A percentile compares a stretch with the other conserved stretches of the same genome.
Evolutionary conservation across 2,888 invertebrate genomes (phyloP).

Genomic region (Rhimphoctona megacephalus): DNA sequence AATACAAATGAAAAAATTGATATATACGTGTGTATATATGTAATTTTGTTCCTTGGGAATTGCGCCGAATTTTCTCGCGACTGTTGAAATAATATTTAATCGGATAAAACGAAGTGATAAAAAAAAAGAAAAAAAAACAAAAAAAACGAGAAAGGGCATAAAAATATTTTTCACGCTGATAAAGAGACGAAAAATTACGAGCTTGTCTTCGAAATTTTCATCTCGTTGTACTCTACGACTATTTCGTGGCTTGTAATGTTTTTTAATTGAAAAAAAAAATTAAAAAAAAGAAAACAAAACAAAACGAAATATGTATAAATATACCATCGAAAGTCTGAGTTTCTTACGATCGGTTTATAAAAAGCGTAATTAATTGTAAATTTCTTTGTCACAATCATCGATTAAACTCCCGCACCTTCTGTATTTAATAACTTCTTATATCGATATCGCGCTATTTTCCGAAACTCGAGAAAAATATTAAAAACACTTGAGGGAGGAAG

Average conservation of each 20-base stretch:
- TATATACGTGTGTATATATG: slow-evolving; percentile 29
- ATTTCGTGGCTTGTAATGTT: slow-evolving; percentile 15
- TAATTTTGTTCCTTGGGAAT: slow-evolving; percentile 56
- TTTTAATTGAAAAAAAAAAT: slow-evolving; percentile 27
- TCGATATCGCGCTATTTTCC: slow-evolving; percentile 64
- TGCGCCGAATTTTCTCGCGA: slow-evolving; percentile 53
- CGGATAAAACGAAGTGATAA: slow-evolving; percentile 14
- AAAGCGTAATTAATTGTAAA: slow-evolving; percentile 16
- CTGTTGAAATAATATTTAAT: slow-evolving; percentile 21
- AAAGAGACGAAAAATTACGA: slow-evolving; percentile 29
- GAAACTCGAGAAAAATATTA: slow-evolving; percentile 23
- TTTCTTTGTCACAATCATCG: slow-evolving; percentile 60
- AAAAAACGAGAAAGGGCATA: not conserved
- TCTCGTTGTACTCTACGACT: slow-evolving; percentile 27
- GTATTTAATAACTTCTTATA: slow-evolving; percentile 63
- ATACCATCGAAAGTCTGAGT: slow-evolving; percentile 43
- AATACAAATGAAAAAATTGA: slow-evolving; percentile 20
- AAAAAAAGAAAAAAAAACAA: not conserved
- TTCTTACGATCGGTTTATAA: slow-evolving; percentile 48
- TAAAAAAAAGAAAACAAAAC: not conserved
- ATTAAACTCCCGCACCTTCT: slow-evolving; percentile 60
- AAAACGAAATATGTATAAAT: slow-evolving; percentile 1
- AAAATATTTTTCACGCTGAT: slow-evolving; percentile 47
- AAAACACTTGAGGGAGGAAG: not conserved
- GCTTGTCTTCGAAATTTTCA: slow-evolving; percentile 35